Evolutionary conservation across 2,888 invertebrate genomes (phyloP).

Genomic region (Gymnocheta viridis): DNA sequence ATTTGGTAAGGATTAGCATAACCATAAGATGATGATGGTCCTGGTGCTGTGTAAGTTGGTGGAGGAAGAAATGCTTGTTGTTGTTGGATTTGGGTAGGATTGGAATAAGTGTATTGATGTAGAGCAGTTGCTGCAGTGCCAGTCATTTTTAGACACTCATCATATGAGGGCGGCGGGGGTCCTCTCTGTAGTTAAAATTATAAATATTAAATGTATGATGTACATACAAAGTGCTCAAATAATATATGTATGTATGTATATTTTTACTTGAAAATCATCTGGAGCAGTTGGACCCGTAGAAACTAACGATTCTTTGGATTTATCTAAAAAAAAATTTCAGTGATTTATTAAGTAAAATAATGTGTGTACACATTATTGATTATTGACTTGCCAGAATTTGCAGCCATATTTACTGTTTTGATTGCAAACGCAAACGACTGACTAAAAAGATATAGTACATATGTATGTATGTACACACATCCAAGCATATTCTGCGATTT

Average conservation of each 20-base stretch:
- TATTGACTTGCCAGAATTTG: slow-evolving; percentile 33
- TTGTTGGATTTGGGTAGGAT: slow-evolving; percentile 30
- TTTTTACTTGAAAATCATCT: slow-evolving; percentile 40
- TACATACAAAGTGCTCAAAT: too few species aligned
- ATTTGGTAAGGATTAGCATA: slow-evolving; percentile 63
- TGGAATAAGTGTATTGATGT: slow-evolving; percentile 29
- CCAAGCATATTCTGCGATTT: too few species aligned
- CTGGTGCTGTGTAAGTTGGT: slow-evolving; percentile 29
- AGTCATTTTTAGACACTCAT: slow-evolving; percentile 77
- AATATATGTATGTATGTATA: not conserved
- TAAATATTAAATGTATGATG: not conserved
- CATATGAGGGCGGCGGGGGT: slow-evolving; percentile 80
- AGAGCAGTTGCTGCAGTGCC: slow-evolving; percentile 42
- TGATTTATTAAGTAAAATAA: not conserved
- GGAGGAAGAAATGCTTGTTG: slow-evolving; percentile 45
- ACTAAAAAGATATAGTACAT: too few species aligned
- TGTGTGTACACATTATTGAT: not conserved
- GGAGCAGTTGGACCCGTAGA: slow-evolving; percentile 6
- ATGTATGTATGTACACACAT: too few species aligned
- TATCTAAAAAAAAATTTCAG: slow-evolving; percentile 10
- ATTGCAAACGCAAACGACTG: too few species aligned
- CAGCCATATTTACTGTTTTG: slow-evolving; percentile 23
- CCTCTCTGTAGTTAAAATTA: slow-evolving; percentile 71
- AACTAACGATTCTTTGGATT: not conserved
- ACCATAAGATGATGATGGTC: slow-evolving; percentile 45